phyloP scores from a whole-genome alignment of 2,113 vertebrate species.

The Gambusia holbrooki region DNA sequence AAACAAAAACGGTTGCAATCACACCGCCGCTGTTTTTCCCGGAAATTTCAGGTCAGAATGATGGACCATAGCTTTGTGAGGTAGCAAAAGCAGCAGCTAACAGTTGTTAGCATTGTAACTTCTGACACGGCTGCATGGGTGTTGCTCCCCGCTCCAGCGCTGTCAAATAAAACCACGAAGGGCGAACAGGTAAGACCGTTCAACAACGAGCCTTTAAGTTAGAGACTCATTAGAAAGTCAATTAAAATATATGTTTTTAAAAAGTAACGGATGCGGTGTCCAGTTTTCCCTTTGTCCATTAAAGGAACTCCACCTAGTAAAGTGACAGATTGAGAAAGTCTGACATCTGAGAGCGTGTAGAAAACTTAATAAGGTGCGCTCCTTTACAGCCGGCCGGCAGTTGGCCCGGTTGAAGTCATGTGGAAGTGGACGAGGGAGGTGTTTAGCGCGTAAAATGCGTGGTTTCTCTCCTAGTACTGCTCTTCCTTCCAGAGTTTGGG shows the following conservation, averaged over 20 bases:
- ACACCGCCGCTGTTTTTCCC: neutral
- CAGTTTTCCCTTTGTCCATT: slow-evolving; percentile 26
- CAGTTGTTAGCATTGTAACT: slow-evolving; percentile 60
- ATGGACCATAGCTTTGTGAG: slow-evolving; percentile 49
- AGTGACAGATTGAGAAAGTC: slow-evolving; percentile 77
- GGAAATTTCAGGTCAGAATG: slow-evolving; percentile 10
- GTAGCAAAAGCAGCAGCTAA: slow-evolving; percentile 53
- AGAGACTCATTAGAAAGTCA: slow-evolving; percentile 9
- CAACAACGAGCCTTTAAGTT: neutral
- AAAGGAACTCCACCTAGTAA: slow-evolving; percentile 32
- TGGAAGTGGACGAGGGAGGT: neutral
- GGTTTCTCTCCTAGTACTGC: neutral
- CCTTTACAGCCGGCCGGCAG: neutral
- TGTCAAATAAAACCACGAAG: slow-evolving; percentile 34
- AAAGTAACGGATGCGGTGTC: slow-evolving; percentile 20
- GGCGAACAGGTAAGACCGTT: slow-evolving; percentile 10
- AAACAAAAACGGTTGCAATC: neutral
- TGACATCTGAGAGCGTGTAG: slow-evolving; percentile 72
- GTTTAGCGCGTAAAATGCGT: neutral
- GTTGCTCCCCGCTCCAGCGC: slow-evolving; percentile 43
- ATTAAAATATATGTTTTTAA: slow-evolving; percentile 5
- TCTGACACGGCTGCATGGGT: slow-evolving; percentile 39
- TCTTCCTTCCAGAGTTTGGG: too few relatives aligned
- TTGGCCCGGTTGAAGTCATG: neutral
- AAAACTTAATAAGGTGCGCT: slow-evolving; percentile 31